These are phyloP conservation scores for Plebejus argus DNA, from an alignment of 2,888 invertebrate species.

Conservation along the genomic window DNA sequence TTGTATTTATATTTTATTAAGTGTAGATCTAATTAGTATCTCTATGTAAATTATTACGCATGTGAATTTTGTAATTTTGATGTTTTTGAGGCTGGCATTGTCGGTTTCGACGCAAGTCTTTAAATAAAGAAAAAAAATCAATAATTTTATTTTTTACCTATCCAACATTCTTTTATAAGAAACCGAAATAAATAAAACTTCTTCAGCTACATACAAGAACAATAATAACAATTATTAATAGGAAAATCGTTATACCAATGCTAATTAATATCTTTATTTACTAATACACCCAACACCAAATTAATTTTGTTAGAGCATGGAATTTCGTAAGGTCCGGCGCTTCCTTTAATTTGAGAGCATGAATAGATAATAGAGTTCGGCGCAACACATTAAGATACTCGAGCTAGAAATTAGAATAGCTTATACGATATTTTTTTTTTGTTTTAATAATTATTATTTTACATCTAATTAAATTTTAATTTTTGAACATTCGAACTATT, in stretches of 20 bases:
- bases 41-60: too few species aligned
- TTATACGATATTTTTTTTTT: not conserved
- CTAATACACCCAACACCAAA: not conserved
- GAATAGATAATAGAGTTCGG: not conserved
- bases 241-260: not conserved
- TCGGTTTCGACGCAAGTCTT: too few species aligned
- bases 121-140: too few species aligned
- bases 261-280: not conserved
- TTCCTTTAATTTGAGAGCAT: constrained; percentile 12
- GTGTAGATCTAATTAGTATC: too few species aligned
- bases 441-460: not conserved
- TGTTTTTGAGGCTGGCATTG: too few species aligned
- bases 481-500: not conserved
- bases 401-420: not conserved
- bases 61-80: too few species aligned
- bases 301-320: constrained; percentile 1
- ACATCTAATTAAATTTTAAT: not conserved
- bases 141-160: too few species aligned
- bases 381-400: not conserved
- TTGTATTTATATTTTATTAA: too few species aligned
- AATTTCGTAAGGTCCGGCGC: not conserved
- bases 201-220: too few species aligned
- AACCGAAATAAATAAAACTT: too few species aligned
- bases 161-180: too few species aligned
- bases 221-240: too few species aligned